Evolutionary conservation across 2,888 invertebrate genomes (phyloP), one percentile per base, ranked within the genome.

Genomic region (Dasypolia templi): DNA sequence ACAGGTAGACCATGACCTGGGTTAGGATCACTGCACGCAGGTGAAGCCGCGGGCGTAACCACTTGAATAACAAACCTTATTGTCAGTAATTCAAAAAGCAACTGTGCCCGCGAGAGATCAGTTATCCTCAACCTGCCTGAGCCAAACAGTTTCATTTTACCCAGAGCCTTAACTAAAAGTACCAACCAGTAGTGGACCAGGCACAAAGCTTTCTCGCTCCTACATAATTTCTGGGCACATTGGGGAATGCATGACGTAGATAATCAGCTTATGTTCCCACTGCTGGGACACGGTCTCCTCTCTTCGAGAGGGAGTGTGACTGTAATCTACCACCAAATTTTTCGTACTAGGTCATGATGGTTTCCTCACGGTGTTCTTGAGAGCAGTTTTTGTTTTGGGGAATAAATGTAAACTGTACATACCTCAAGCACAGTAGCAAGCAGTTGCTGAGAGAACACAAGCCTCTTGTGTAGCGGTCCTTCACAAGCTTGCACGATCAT

Each of bases 401-500:
- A 56, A 26, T 53, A 53, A 26, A 44, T 19, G 14, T 42, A 12
- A 4, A 56, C n/a, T 7, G 35, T n/a, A 72, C 63, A 64, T 72
- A 96, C 96, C 96, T 98, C 98, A 26, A 98, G 95, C 46, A 98
- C 98, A 3, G 97, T 98, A 35, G 98, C 98, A 88, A 99, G 98
- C 83, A 99, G 95, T 90, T 99, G 99, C 79, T 99, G 98, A 3
- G 98, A 98, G 96, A 98, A 99, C 96, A 99, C 98, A 9, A 99
- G 96, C 76, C 99, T 96, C 92, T 99, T 98, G 76, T 99, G 97
- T 89, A 99, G 95, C 91, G 98, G 97, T 32, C 97, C 98, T 94
- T 99, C 99, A 85, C 99, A 99, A 65, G 98, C 98, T 86, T 99
- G 98, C 65, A 99, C 98, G 83, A 99, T 98, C 89, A 99, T 97